phyloP scores from a whole-genome alignment of 2,888 invertebrate genomes.

The Panorpa germanica region DNA sequence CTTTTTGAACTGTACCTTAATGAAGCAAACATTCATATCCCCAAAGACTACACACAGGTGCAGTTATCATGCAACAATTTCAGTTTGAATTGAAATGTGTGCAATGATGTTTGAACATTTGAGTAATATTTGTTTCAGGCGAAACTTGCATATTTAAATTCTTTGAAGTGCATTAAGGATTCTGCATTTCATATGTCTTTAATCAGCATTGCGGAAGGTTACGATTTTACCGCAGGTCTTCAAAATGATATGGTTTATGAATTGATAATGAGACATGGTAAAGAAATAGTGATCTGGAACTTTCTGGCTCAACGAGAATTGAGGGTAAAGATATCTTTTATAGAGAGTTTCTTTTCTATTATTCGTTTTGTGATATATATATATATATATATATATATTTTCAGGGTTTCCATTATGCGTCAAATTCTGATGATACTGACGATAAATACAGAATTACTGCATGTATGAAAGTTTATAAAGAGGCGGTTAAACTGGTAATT shows the following conservation, averaged over 20 bases:
- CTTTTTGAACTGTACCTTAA: slow-evolving; percentile 42
- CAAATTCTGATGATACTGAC: too few relatives aligned
- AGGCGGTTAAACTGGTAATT: slow-evolving; percentile 25
- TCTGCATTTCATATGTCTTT: slow-evolving; percentile 37
- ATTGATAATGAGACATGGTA: slow-evolving; percentile 27
- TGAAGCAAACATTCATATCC: too few relatives aligned
- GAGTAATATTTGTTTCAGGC: too few relatives aligned
- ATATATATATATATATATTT: too few relatives aligned
- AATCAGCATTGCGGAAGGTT: slow-evolving; percentile 33
- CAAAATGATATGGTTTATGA: slow-evolving; percentile 31
- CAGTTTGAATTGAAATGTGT: too few relatives aligned
- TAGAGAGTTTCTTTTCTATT: too few relatives aligned
- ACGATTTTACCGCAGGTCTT: slow-evolving; percentile 35
- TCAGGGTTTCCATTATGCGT: too few relatives aligned
- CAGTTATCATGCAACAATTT: too few relatives aligned
- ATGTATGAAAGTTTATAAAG: slow-evolving; percentile 28
- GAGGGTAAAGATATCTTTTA: too few relatives aligned
- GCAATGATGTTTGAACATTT: too few relatives aligned
- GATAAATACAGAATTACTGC: slow-evolving; percentile 25
- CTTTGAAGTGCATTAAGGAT: slow-evolving; percentile 32
- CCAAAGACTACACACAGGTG: too few relatives aligned
- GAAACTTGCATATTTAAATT: slow-evolving; percentile 38
- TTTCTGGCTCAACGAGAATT: slow-evolving; percentile 36
- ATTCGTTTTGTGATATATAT: too few relatives aligned
- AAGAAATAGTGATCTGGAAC: slow-evolving; percentile 39